Evolutionary conservation across 2,797 vertebrate species (phyloP).

Genomic region (Echiichthys vipera): DNA sequence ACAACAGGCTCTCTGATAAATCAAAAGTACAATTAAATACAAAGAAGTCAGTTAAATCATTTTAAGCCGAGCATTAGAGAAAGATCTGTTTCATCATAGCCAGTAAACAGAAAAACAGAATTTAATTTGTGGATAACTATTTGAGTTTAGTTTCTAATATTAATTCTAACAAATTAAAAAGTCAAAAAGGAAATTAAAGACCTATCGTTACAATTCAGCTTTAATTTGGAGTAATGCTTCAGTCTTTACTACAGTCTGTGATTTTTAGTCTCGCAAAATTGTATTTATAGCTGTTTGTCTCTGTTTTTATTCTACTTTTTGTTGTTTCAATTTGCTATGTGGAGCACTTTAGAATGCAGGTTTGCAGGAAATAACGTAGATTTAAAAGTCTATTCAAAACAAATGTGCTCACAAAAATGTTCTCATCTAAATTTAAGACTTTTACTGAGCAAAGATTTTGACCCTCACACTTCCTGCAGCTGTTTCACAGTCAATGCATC

Average conservation of each 20-base stretch:
- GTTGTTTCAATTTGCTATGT: too few species aligned
- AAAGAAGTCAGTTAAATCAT: slow-evolving; percentile 23
- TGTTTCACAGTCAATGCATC: neutral
- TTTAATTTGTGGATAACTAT: neutral
- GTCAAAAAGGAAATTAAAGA: too few species aligned
- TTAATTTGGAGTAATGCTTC: too few species aligned
- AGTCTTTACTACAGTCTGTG: too few species aligned
- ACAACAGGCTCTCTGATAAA: slow-evolving; percentile 26
- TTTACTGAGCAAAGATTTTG: neutral
- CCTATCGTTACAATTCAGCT: too few species aligned
- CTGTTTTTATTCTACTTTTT: too few species aligned
- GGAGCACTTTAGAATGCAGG: too few species aligned
- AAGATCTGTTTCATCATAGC: neutral
- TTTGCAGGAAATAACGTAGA: too few species aligned
- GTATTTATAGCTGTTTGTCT: too few species aligned
- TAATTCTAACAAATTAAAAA: neutral
- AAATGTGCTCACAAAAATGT: neutral
- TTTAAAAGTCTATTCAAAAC: neutral
- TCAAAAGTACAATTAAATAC: slow-evolving; percentile 58
- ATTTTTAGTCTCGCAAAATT: too few species aligned
- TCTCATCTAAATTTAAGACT: neutral
- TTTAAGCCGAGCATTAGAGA: too few species aligned
- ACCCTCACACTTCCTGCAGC: neutral
- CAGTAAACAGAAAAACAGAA: neutral
- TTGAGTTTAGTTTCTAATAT: neutral